These are phyloP conservation scores for Pterophyllum scalare DNA, from an alignment of 2,113 vertebrate genomes.

Conservation along the genomic window DNA sequence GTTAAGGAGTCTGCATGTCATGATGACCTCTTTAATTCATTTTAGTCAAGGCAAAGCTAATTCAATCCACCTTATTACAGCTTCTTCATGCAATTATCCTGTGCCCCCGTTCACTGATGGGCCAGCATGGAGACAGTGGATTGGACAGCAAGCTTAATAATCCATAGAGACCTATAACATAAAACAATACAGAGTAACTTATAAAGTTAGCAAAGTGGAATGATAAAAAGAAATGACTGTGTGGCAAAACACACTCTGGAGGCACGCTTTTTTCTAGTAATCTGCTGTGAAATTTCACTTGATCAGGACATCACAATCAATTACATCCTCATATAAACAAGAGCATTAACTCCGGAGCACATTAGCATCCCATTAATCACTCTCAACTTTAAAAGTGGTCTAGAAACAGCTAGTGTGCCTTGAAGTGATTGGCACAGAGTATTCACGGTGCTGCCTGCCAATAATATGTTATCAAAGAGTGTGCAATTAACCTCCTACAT, in stretches of 20 bases:
- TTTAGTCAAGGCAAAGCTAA: slow-evolving; percentile 66
- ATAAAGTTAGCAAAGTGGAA: slow-evolving; percentile 38
- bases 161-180: slow-evolving; percentile 33
- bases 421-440: slow-evolving; percentile 44
- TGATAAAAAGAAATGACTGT: slow-evolving; percentile 30
- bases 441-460: slow-evolving; percentile 46
- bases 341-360: slow-evolving; percentile 52
- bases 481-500: slow-evolving; percentile 50
- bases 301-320: slow-evolving; percentile 66
- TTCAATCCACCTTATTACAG: slow-evolving; percentile 70
- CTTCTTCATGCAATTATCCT: slow-evolving; percentile 71
- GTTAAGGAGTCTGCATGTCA: slow-evolving; percentile 57
- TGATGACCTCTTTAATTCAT: slow-evolving; percentile 65
- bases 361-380: slow-evolving; percentile 63
- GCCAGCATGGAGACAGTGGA: slow-evolving; percentile 30
- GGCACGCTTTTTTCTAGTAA: slow-evolving; percentile 5
- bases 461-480: slow-evolving; percentile 58
- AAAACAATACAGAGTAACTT: slow-evolving; percentile 20
- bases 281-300: slow-evolving; percentile 66
- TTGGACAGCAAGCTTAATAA: slow-evolving; percentile 39
- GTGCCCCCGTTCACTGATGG: slow-evolving; percentile 49
- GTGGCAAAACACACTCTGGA: slow-evolving; percentile 6
- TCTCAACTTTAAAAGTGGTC: slow-evolving; percentile 50
- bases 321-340: slow-evolving; percentile 60
- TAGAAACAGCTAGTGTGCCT: slow-evolving; percentile 49